phyloP scores from a whole-genome alignment of 1,140 invertebrate genomes.

The Chionoecetes opilio region DNA sequence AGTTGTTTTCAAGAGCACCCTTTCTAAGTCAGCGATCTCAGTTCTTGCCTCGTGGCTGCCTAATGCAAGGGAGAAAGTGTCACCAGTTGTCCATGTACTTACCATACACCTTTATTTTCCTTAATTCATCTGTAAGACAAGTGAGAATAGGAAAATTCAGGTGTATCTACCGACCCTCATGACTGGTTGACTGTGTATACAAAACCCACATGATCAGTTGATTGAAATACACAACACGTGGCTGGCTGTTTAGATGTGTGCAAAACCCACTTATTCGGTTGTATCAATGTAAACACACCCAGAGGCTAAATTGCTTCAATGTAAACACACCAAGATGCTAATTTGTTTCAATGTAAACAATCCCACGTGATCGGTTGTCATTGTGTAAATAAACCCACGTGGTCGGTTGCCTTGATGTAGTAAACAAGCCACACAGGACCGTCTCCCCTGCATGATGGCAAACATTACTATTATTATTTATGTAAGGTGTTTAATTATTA shows the following conservation, averaged over 20 bases:
- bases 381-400: constrained; percentile 12
- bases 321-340: too few relatives aligned
- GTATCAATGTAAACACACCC: neutral
- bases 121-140: neutral
- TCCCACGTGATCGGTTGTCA: neutral
- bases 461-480: constrained; percentile 55
- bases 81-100: too few relatives aligned
- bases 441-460: constrained; percentile 4
- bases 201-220: neutral
- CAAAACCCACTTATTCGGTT: neutral
- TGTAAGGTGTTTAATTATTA: constrained; percentile 44
- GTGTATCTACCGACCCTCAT: neutral
- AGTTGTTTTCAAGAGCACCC: constrained; percentile 69
- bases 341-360: neutral
- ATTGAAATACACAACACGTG: neutral
- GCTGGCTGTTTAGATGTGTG: too few relatives aligned
- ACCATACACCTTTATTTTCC: too few relatives aligned
- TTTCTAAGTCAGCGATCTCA: constrained; percentile 75
- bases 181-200: neutral
- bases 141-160: neutral
- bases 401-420: neutral
- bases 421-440: neutral
- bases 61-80: neutral
- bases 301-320: neutral
- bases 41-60: constrained; percentile 46